Conservation (phyloP, 1,140 invertebrate genomes). For the Rhynchophorus ferrugineus region DNA sequence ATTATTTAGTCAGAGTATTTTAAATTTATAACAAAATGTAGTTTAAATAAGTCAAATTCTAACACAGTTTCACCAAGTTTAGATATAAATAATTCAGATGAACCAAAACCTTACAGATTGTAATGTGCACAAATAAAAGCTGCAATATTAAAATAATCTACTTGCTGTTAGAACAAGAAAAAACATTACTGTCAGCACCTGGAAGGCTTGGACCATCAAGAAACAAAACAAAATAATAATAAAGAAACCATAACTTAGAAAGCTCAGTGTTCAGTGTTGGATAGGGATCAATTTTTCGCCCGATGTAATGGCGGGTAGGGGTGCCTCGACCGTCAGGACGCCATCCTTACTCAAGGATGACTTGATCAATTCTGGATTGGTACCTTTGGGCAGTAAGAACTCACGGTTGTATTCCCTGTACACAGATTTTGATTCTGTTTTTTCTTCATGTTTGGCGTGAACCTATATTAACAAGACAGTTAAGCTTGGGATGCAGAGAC, state of each 20-base stretch:
- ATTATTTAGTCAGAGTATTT: constrained; percentile 3
- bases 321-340: constrained; percentile 89
- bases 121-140: not conserved
- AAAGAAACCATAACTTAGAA: not conserved
- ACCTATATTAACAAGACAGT: constrained; percentile 53
- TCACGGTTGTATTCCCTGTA: constrained; percentile 94
- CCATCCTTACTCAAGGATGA: constrained; percentile 87
- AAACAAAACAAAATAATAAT: not conserved
- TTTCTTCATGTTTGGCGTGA: constrained; percentile 93
- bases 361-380: constrained; percentile 86
- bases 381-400: constrained; percentile 88
- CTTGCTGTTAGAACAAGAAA: not conserved
- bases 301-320: constrained; percentile 64
- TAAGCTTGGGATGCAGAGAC: not conserved
- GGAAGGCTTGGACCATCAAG: not conserved
- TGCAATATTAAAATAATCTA: not conserved
- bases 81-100: constrained; percentile 7
- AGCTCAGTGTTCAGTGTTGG: constrained; percentile 49
- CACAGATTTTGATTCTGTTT: constrained; percentile 86
- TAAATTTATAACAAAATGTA: not conserved
- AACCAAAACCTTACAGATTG: not conserved
- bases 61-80: not conserved
- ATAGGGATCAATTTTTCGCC: constrained; percentile 74
- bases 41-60: constrained; percentile 1
- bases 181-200: no score